A percentile compares a stretch with the other conserved stretches of the same genome.
phyloP scores from a whole-genome alignment of 2,797 vertebrate species.

The Myiotriccus ornatus region DNA sequence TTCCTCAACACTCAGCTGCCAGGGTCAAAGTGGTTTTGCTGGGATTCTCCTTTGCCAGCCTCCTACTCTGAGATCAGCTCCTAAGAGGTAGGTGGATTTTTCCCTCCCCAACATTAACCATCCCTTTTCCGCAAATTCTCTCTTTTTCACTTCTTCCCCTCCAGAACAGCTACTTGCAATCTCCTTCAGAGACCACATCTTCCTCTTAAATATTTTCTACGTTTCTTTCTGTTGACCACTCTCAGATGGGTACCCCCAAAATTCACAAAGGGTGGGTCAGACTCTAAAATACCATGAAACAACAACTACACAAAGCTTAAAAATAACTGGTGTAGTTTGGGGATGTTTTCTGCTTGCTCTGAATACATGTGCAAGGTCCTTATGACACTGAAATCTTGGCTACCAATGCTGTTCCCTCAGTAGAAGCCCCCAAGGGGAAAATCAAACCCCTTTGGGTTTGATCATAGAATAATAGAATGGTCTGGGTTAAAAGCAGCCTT shows the following conservation, averaged over 20 bases:
- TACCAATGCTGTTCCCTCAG: background rate
- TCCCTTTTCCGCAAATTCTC: background rate
- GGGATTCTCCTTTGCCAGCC: background rate
- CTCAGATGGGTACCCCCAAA: background rate
- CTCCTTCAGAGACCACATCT: background rate
- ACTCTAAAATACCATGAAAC: background rate
- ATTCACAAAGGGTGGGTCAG: background rate
- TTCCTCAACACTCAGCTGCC: background rate
- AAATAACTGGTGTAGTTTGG: background rate
- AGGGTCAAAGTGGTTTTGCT: background rate
- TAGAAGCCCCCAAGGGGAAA: background rate
- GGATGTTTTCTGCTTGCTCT: background rate
- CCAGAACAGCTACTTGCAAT: background rate
- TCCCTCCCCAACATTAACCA: background rate
- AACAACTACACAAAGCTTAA: background rate
- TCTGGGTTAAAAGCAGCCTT: background rate
- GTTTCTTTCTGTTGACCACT: background rate
- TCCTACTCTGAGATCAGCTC: background rate
- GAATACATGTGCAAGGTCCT: rapidly evolving
- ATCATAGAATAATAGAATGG: background rate
- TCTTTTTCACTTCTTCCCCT: background rate
- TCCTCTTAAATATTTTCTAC: background rate
- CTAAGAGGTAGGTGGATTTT: background rate
- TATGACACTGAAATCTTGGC: background rate
- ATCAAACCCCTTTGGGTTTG: background rate